A percentile compares a stretch with the other conserved stretches of the same genome.
These are phyloP conservation scores for Pammene fasciana DNA, from an alignment of 2,888 invertebrate genomes.

Conservation along the genomic window DNA sequence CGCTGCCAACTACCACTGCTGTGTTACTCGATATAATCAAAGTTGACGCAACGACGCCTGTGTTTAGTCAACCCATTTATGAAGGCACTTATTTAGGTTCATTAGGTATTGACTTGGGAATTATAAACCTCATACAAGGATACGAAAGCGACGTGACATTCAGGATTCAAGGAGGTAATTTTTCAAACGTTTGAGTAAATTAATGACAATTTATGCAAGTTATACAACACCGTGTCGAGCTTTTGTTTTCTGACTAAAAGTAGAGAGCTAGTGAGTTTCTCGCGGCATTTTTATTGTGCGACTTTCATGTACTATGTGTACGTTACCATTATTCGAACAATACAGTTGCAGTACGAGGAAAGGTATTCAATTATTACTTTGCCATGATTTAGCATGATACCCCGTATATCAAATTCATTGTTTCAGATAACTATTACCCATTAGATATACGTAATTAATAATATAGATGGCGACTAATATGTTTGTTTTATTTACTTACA, in stretches of 20 bases:
- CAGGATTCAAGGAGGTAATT: slow-evolving; percentile 63
- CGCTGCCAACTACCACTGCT: slow-evolving; percentile 57
- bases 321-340: no score
- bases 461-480: neutral
- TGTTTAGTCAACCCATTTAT: slow-evolving; percentile 63
- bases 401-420: no score
- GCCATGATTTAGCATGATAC: no score
- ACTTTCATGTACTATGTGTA: no score
- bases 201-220: neutral
- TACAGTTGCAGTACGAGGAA: no score
- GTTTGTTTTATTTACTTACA: slow-evolving; percentile 49
- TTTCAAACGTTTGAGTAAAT: neutral
- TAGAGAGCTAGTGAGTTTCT: no score
- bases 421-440: no score
- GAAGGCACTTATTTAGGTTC: slow-evolving; percentile 53
- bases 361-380: no score
- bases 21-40: slow-evolving; percentile 67
- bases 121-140: slow-evolving; percentile 62
- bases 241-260: no score
- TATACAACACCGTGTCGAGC: neutral
- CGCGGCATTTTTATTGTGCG: no score
- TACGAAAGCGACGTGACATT: slow-evolving; percentile 59
- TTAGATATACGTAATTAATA: neutral
- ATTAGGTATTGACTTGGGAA: slow-evolving; percentile 51
- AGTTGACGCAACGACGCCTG: slow-evolving; percentile 62